Percentiles rank a stretch among this genome's conserved stretches.
These are phyloP conservation scores for Halcyon leucocephala DNA, from an alignment of 2,797 vertebrate genomes.

Conservation along the genomic window DNA sequence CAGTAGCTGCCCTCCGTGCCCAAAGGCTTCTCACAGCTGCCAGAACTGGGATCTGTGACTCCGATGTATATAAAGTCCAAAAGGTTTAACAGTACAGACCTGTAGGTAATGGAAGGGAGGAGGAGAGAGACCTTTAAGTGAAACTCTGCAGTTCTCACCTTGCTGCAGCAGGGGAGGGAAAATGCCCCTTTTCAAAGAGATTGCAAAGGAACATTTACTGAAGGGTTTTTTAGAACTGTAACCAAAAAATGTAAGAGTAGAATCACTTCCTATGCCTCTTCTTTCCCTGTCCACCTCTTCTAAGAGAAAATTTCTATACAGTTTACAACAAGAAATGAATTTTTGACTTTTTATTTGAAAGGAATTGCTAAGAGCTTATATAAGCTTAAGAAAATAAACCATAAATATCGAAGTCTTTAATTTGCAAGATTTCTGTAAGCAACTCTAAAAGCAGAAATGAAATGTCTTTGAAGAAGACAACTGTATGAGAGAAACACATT, in stretches of 20 bases:
- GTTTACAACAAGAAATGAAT: not conserved
- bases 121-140: not conserved
- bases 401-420: not conserved
- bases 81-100: not conserved
- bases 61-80: not conserved
- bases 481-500: slow-evolving; percentile 5
- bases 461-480: slow-evolving; percentile 16
- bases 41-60: not conserved
- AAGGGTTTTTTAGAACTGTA: not conserved
- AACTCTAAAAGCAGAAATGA: not conserved
- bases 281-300: not conserved
- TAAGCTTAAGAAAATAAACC: not conserved
- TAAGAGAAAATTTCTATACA: not conserved
- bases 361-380: not conserved
- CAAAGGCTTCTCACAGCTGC: not conserved
- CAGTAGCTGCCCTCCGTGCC: not conserved
- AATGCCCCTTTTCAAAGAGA: not conserved
- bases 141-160: not conserved
- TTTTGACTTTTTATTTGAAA: not conserved
- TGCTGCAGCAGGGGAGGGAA: not conserved
- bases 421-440: not conserved
- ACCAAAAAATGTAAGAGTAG: not conserved
- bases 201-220: not conserved
- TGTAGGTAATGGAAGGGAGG: not conserved
- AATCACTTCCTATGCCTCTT: not conserved